These are phyloP conservation scores for Mnemiopsis leidyi DNA, from an alignment of 37 sponge, comb jelly and placozoan species.

Conservation along the genomic window DNA sequence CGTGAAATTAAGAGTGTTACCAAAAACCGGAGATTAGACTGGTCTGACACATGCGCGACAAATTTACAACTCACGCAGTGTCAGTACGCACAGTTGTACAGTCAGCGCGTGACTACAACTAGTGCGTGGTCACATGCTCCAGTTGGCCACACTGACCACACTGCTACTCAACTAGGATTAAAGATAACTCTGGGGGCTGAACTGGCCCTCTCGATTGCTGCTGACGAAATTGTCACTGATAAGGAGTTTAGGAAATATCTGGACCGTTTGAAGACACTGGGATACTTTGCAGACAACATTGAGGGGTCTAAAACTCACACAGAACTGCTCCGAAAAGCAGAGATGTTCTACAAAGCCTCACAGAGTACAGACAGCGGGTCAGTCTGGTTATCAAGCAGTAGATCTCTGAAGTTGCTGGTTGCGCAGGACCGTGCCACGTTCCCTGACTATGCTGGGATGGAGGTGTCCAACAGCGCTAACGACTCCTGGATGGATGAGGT, in stretches of 20 bases:
- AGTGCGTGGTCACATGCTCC: not conserved
- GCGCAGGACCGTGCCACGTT: not conserved
- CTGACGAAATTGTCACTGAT: not conserved
- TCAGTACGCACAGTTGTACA: constrained; percentile 55
- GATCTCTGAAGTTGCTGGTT: not conserved
- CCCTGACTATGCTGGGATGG: not conserved
- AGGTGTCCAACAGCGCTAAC: not conserved
- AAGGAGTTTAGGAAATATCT: not conserved
- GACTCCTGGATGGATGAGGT: constrained; percentile 58
- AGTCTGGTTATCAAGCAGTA: not conserved
- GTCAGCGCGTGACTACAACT: not conserved
- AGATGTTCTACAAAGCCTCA: constrained; percentile 25
- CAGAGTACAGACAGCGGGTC: not conserved
- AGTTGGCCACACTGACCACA: constrained; percentile 23
- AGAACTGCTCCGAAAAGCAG: constrained; percentile 20
- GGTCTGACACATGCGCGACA: constrained; percentile 2
- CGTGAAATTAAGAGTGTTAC: not conserved
- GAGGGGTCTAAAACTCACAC: not conserved
- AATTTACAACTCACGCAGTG: not conserved
- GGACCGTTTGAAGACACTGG: not conserved
- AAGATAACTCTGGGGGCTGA: constrained; percentile 46
- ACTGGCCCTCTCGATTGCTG: not conserved
- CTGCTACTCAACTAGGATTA: not conserved
- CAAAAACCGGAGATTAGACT: not conserved
- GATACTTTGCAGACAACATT: constrained; percentile 11